phyloP scores from a whole-genome alignment of 1,140 invertebrate species.

The Solen grandis region DNA sequence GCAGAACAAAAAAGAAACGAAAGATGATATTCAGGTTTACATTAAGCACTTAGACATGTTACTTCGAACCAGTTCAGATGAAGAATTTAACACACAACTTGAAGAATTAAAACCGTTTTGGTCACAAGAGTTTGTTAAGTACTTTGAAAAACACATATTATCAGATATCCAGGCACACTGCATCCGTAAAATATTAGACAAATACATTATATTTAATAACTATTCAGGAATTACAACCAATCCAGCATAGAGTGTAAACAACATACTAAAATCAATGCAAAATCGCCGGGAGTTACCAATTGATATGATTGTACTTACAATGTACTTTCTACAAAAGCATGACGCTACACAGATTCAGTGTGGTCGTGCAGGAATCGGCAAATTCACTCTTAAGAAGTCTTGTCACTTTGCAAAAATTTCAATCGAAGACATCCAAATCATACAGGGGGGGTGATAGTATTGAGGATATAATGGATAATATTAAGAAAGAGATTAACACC shows the following conservation, averaged over 20 bases:
- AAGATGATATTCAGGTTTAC: slow-evolving; percentile 1
- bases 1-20: not conserved
- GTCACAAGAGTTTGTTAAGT: not conserved
- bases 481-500: too few species aligned
- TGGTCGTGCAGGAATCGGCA: slow-evolving; percentile 11
- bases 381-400: slow-evolving; percentile 14
- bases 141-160: slow-evolving; percentile 15
- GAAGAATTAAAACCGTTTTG: not conserved
- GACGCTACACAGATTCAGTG: slow-evolving; percentile 1
- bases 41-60: not conserved
- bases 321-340: not conserved
- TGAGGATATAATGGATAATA: too few species aligned
- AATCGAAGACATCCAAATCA: too few species aligned
- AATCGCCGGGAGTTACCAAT: slow-evolving; percentile 11
- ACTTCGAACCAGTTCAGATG: not conserved
- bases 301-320: slow-evolving; percentile 14
- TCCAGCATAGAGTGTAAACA: slow-evolving; percentile 1
- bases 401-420: too few species aligned
- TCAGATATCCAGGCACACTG: not conserved
- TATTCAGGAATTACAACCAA: slow-evolving; percentile 21
- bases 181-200: not conserved
- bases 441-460: too few species aligned
- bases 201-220: not conserved
- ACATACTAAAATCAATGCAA: slow-evolving; percentile 21
- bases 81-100: not conserved